Evolutionary conservation across 2,113 vertebrate species (phyloP).

Genomic region (Butorides virescens): DNA sequence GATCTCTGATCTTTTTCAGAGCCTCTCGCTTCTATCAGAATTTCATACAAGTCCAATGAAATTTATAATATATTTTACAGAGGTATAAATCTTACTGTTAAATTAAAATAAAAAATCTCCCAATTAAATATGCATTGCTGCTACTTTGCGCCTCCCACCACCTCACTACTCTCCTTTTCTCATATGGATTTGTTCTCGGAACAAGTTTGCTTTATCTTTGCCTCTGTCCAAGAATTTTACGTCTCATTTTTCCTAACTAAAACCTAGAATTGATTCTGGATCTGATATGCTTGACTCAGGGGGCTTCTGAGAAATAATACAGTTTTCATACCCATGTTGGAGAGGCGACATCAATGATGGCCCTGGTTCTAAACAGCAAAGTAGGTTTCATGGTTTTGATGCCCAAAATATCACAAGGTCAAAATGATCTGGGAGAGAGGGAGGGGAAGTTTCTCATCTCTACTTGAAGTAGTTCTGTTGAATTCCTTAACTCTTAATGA

Average conservation of each 20-base stretch:
- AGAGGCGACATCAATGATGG: not conserved
- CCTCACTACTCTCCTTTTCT: not conserved
- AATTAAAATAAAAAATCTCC: not conserved
- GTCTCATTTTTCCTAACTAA: not conserved
- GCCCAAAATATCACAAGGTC: slow-evolving; percentile 11
- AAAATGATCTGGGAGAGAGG: not conserved
- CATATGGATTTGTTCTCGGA: not conserved
- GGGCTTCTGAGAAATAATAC: not conserved
- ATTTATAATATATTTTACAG: not conserved
- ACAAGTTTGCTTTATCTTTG: not conserved
- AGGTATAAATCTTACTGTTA: not conserved
- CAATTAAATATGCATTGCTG: not conserved
- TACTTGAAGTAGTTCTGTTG: slow-evolving; percentile 25
- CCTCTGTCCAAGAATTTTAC: not conserved
- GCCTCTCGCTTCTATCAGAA: not conserved
- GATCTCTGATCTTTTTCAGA: not conserved
- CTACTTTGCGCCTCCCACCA: not conserved
- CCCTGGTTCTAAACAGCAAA: not conserved
- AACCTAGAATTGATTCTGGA: not conserved
- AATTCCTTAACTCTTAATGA: slow-evolving; percentile 54
- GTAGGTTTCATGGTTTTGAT: not conserved
- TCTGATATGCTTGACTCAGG: not conserved
- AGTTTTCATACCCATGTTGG: not conserved
- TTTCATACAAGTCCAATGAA: not conserved
- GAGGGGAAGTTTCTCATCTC: slow-evolving; percentile 3